Evolutionary conservation across 2,113 vertebrate genomes (phyloP).

Genomic region (Tragelaphus buxtoni): DNA sequence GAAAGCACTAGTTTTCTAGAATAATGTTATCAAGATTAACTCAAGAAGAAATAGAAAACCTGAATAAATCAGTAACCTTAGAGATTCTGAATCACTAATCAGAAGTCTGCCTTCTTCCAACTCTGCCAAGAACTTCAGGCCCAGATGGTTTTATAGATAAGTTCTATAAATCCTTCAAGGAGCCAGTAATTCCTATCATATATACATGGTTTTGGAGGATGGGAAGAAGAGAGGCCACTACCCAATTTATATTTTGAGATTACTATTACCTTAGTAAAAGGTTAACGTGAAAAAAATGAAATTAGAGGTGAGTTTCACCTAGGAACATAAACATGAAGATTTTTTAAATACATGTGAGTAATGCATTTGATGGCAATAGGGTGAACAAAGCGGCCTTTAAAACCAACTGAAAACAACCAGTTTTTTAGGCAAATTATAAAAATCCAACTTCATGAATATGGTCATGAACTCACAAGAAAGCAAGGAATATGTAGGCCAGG

Average conservation of each 20-base stretch:
- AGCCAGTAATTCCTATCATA: not conserved
- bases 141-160: not conserved
- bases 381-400: not conserved
- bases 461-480: not conserved
- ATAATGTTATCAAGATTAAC: conserved; percentile 20
- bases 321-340: not conserved
- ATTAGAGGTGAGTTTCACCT: not conserved
- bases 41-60: conserved; percentile 23
- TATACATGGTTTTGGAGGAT: not conserved
- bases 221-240: not conserved
- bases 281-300: not conserved
- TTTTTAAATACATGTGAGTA: not conserved
- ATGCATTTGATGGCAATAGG: not conserved
- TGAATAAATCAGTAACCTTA: conserved; percentile 12
- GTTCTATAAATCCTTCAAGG: not conserved
- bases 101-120: not conserved
- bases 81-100: not conserved
- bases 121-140: not conserved
- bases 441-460: not conserved
- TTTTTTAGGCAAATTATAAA: not conserved
- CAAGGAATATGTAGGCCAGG: not conserved
- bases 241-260: not conserved
- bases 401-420: not conserved
- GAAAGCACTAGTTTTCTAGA: not conserved
- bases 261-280: not conserved